Percentiles rank a stretch among this genome's conserved stretches.
Evolutionary conservation across 2,113 vertebrate genomes (phyloP).

Genomic region (Oxyura jamaicensis): DNA sequence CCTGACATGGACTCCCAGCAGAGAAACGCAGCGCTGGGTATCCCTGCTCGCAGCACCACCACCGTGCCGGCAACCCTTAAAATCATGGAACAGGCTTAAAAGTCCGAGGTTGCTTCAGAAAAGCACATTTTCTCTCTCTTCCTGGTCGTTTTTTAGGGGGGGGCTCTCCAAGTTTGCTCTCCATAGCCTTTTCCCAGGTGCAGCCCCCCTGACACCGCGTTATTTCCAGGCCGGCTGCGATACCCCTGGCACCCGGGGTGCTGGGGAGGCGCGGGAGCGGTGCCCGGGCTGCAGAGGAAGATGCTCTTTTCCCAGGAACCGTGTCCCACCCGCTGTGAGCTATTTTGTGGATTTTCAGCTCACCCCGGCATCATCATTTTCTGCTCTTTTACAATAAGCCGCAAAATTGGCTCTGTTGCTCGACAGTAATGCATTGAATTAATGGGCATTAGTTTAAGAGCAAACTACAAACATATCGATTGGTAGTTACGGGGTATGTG

Average conservation of each 20-base stretch:
- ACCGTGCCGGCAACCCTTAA: neutral
- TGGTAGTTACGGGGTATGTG: neutral
- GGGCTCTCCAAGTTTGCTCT: neutral
- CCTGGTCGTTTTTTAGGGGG: neutral
- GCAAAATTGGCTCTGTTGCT: constrained; percentile 30
- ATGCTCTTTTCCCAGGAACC: constrained; percentile 32
- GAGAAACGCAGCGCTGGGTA: neutral
- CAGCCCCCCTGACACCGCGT: rapidly evolving
- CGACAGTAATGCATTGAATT: constrained; percentile 26
- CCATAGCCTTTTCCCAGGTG: rapidly evolving
- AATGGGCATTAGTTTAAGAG: constrained; percentile 61
- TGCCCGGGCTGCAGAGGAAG: neutral
- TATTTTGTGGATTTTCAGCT: constrained; percentile 37
- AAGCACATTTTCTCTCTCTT: neutral
- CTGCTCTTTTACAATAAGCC: constrained; percentile 34
- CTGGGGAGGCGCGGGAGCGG: neutral
- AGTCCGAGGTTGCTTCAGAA: neutral
- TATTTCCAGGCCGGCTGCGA: neutral
- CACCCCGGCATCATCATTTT: neutral
- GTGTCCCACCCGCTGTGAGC: constrained; percentile 19
- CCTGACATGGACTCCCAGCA: neutral
- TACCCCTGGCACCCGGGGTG: rapidly evolving
- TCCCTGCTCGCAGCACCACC: rapidly evolving
- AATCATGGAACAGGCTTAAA: neutral
- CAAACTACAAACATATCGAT: constrained; percentile 51